Base-by-base conservation (phyloP, 2,113 vertebrate species). In the Beaufortia kweichowensis region DNA sequence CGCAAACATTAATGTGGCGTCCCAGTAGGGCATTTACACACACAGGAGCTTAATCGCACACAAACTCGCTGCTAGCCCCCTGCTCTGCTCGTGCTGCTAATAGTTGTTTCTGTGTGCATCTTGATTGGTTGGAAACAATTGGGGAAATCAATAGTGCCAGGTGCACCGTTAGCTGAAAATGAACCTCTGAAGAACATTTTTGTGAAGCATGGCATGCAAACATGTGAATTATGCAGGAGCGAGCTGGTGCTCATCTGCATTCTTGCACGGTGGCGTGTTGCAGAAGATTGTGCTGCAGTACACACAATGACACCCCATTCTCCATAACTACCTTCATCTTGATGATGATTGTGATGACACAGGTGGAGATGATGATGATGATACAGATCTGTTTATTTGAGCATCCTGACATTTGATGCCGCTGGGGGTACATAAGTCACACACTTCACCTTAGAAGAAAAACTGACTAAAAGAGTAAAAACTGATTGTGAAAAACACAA, bases 1-100 rank as follows among this genome's bases (percentile, higher is more conserved):
- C 46, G 79, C 67, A 83, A 83, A 86, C 82, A 81, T 82, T 87
- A 86, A 81, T 81, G 69, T 74, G 50, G 66, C 23, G 28, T 85
- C 84, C 82, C 86, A 77, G 59, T 71, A 77, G 83, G 73, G 67
- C 61, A 5, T 83, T 88, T 85, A 82, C 80, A 61, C 64, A 60
- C 65, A 78, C 61, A 69, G 62, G 71, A 67, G 55, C 76, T 39
- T 39, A 75, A 15, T 74, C 31, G 28, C 79, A 39, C 77, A 78
- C 28, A 59, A 67, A 48, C 69, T 50, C 35, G 19, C 23, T 23
- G 1, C 10, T 5, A 48, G 9, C 14, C 21, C 46, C 31, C 33
- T 24, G 0, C 26, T 63, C 26, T 6, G 5, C 31, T 69, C 29
- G 11, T 24, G 33, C 61, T 46, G n/a, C 65, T 82, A 84, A 86